Evolutionary conservation across 2,113 vertebrate species (phyloP).

Genomic region (Rhinopomastus cyanomelas): DNA sequence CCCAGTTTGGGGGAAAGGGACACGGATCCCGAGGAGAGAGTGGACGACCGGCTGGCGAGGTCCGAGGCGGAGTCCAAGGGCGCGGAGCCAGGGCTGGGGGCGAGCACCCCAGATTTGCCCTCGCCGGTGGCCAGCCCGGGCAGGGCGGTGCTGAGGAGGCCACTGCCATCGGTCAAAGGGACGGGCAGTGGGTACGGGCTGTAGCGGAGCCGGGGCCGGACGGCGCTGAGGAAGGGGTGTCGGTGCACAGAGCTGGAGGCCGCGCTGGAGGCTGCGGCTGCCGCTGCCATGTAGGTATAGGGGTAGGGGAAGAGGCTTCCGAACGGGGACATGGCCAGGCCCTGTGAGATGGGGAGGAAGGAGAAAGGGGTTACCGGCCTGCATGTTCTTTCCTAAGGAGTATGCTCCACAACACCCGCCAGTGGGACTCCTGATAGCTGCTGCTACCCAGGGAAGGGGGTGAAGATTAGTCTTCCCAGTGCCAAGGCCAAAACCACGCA

Average conservation of each 20-base stretch:
- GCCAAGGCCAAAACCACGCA: neutral
- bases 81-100: constrained; percentile 83
- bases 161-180: constrained; percentile 85
- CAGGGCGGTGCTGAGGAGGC: constrained; percentile 83
- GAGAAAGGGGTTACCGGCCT: neutral
- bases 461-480: rapidly evolving
- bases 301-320: constrained; percentile 93
- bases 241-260: constrained; percentile 87
- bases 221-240: constrained; percentile 90
- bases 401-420: neutral
- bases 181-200: constrained; percentile 92
- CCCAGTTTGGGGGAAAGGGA: constrained; percentile 90
- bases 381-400: neutral
- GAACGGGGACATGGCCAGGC: constrained; percentile 95
- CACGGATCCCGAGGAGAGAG: constrained; percentile 86
- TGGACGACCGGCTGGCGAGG: constrained; percentile 90
- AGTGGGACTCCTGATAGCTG: neutral
- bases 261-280: constrained; percentile 82
- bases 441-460: neutral
- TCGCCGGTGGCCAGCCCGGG: constrained; percentile 79
- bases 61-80: constrained; percentile 91
- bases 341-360: constrained; percentile 70
- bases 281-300: constrained; percentile 97
- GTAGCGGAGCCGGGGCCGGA: constrained; percentile 93
- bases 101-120: constrained; percentile 77